A percentile compares a stretch with the other conserved stretches of the same genome.
Evolutionary conservation across 2,113 vertebrate genomes (phyloP).

Genomic region (Grus americana): DNA sequence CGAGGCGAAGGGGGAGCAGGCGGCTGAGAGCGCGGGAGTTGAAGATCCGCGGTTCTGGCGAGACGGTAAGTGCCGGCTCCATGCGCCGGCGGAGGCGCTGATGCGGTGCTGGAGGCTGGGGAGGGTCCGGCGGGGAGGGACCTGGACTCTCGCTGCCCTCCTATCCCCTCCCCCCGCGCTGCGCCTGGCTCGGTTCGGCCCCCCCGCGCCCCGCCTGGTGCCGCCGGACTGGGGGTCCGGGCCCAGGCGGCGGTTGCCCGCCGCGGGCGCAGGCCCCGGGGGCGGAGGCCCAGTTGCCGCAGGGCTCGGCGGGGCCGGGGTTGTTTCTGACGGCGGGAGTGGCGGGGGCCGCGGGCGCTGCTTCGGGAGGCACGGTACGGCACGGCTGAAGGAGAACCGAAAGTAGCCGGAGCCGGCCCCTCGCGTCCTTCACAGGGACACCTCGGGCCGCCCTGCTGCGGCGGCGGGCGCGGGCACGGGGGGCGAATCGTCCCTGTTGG

Average conservation of each 20-base stretch:
- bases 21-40: neutral
- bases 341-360: neutral
- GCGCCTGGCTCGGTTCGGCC: neutral
- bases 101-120: neutral
- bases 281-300: neutral
- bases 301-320: neutral
- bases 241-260: neutral
- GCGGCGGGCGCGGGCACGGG: neutral
- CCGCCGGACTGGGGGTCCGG: neutral
- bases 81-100: neutral
- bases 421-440: neutral
- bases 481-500: too few relatives aligned
- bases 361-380: neutral
- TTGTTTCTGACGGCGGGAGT: neutral
- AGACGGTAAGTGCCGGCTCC: neutral
- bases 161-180: too few relatives aligned
- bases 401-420: neutral
- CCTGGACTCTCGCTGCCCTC: accelerated
- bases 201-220: too few relatives aligned
- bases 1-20: neutral
- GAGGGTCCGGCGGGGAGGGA: neutral
- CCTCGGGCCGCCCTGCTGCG: neutral
- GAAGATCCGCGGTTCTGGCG: neutral
- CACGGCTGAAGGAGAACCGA: neutral
- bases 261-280: neutral